Evolutionary conservation across 2,113 vertebrate species (phyloP).

Genomic region (Numenius arquata): DNA sequence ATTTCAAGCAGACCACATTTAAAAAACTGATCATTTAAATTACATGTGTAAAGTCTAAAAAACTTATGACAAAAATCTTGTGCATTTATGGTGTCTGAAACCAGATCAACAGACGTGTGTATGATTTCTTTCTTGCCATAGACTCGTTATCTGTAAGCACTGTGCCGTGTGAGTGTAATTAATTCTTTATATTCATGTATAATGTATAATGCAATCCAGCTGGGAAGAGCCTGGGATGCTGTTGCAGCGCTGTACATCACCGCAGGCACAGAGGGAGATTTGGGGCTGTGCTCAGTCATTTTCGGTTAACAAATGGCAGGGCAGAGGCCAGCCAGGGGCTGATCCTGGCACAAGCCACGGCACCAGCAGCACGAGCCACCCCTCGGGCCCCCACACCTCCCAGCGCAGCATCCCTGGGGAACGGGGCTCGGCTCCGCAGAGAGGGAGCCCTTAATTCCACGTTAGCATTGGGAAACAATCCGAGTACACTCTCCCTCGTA

Average conservation of each 20-base stretch:
- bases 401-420: rapidly evolving
- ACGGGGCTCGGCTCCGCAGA: rapidly evolving
- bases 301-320: background rate
- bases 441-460: background rate
- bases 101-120: rapidly evolving
- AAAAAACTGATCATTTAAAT: background rate
- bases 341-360: rapidly evolving
- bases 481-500: too few species aligned
- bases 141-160: background rate
- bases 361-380: background rate
- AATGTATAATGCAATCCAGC: background rate
- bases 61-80: rapidly evolving
- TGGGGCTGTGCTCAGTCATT: background rate
- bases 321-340: background rate
- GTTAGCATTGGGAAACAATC: background rate
- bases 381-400: background rate
- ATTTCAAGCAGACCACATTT: background rate
- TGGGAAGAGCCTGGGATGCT: background rate
- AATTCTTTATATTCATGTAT: background rate
- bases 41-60: background rate
- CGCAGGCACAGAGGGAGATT: background rate
- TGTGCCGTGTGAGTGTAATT: background rate
- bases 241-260: background rate
- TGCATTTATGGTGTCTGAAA: background rate
- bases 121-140: background rate